These are phyloP conservation scores for Lagorchestes hirsutus DNA, from an alignment of 2,797 vertebrate species.

Conservation along the genomic window DNA sequence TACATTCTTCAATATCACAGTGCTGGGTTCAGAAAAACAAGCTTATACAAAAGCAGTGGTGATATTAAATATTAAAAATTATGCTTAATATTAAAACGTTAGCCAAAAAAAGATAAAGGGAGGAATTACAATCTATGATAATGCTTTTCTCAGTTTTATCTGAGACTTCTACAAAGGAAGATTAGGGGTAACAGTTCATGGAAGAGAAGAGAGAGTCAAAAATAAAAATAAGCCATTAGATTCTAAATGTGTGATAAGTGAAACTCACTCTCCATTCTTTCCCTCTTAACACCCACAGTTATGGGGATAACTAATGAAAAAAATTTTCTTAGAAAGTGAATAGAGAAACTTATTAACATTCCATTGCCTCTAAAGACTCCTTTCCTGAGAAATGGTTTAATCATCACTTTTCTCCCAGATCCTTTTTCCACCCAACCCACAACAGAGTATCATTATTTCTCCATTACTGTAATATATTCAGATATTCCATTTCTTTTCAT, in stretches of 20 bases:
- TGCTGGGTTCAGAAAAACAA: slow-evolving; percentile 55
- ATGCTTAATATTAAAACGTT: slow-evolving; percentile 81
- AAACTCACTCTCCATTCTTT: slow-evolving; percentile 40
- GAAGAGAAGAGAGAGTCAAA: background rate
- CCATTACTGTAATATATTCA: background rate
- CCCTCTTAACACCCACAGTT: background rate
- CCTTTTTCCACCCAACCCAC: slow-evolving; percentile 36
- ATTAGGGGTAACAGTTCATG: background rate
- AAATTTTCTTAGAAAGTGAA: slow-evolving; percentile 20
- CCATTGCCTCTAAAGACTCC: background rate
- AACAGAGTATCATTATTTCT: slow-evolving; percentile 33
- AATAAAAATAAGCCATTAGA: slow-evolving; percentile 49
- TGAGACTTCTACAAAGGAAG: slow-evolving; percentile 57
- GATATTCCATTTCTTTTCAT: slow-evolving; percentile 28
- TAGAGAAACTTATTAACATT: slow-evolving; percentile 28
- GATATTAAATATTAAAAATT: slow-evolving; percentile 76
- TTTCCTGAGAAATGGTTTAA: slow-evolving; percentile 46
- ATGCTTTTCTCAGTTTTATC: slow-evolving; percentile 59
- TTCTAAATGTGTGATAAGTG: slow-evolving; percentile 32
- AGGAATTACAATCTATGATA: slow-evolving; percentile 55
- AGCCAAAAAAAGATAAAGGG: slow-evolving; percentile 58
- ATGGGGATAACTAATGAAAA: slow-evolving; percentile 35
- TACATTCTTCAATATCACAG: slow-evolving; percentile 52
- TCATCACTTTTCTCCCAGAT: slow-evolving; percentile 10
- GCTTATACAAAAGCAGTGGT: slow-evolving; percentile 16